Evolutionary conservation across 2,797 vertebrate species (phyloP).

Genomic region (Alcedo quadribrachys): DNA sequence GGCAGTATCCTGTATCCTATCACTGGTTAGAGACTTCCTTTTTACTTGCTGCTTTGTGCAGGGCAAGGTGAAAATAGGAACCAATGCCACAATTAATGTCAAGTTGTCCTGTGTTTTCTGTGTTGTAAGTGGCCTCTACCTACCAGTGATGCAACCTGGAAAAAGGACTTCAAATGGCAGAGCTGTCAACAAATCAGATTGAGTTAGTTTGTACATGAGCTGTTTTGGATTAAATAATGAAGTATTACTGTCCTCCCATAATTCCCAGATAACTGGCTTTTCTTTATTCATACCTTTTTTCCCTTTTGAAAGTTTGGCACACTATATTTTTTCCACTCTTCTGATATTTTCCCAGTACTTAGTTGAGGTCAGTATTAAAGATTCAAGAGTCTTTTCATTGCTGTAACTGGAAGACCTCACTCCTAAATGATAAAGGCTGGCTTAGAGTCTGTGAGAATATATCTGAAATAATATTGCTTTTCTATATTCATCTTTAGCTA

Average conservation of each 20-base stretch:
- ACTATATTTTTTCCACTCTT: neutral
- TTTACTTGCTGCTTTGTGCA: neutral
- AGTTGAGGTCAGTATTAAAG: slow-evolving; percentile 33
- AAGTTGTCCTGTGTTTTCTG: neutral
- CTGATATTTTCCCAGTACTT: slow-evolving; percentile 21
- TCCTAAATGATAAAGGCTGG: neutral
- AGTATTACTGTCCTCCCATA: neutral
- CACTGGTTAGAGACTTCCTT: neutral
- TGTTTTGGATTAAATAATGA: neutral
- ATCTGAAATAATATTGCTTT: neutral
- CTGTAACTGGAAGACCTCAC: neutral
- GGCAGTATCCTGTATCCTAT: neutral
- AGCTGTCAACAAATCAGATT: neutral
- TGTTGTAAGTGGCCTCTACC: neutral
- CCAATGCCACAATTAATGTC: neutral
- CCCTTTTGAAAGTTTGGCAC: neutral
- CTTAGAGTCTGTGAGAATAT: neutral
- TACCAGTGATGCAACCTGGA: neutral
- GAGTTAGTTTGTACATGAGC: neutral
- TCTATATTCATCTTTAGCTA: neutral
- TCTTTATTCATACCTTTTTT: slow-evolving; percentile 7
- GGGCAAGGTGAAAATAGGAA: neutral
- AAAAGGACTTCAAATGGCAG: neutral
- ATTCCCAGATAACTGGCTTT: neutral
- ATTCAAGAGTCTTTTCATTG: slow-evolving; percentile 12